Conservation (phyloP, 2,797 vertebrate genomes). For the Diplodus sargus region DNA sequence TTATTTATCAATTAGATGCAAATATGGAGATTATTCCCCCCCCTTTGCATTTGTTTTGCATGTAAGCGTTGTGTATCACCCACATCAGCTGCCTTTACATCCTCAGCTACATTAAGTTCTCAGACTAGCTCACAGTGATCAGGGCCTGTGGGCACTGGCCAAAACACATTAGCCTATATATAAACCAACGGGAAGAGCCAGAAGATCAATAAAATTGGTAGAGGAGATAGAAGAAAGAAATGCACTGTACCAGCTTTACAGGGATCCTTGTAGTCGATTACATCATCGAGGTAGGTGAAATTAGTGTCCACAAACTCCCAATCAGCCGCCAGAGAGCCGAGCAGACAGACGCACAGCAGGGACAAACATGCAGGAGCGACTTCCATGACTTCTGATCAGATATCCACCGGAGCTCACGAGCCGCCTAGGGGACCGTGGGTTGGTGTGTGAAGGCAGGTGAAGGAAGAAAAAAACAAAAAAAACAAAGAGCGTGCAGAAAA, state of each 20-base stretch:
- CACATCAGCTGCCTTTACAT: neutral
- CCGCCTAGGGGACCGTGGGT: neutral
- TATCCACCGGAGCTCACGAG: slow-evolving; percentile 10
- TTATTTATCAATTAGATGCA: neutral
- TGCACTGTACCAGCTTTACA: slow-evolving; percentile 86
- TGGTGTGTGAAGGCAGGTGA: too few relatives aligned
- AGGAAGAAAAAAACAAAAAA: neutral
- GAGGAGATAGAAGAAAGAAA: slow-evolving; percentile 22
- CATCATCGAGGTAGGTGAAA: slow-evolving; percentile 67
- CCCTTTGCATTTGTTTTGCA: neutral
- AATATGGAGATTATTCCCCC: neutral
- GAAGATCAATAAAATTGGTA: neutral
- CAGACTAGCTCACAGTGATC: neutral
- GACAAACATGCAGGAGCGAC: slow-evolving; percentile 59
- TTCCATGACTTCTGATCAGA: slow-evolving; percentile 69
- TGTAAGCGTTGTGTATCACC: neutral
- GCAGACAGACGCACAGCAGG: slow-evolving; percentile 68
- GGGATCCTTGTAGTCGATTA: slow-evolving; percentile 86
- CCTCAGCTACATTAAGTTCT: neutral
- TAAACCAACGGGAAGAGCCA: neutral
- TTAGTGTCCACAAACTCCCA: slow-evolving; percentile 65
- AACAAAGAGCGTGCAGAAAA: slow-evolving; percentile 27
- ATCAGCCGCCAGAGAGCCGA: slow-evolving; percentile 64
- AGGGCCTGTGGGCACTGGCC: neutral
- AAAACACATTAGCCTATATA: neutral